Base-by-base conservation (phyloP, 2,888 invertebrate genomes). In the Mesorhabditis belari region DNA sequence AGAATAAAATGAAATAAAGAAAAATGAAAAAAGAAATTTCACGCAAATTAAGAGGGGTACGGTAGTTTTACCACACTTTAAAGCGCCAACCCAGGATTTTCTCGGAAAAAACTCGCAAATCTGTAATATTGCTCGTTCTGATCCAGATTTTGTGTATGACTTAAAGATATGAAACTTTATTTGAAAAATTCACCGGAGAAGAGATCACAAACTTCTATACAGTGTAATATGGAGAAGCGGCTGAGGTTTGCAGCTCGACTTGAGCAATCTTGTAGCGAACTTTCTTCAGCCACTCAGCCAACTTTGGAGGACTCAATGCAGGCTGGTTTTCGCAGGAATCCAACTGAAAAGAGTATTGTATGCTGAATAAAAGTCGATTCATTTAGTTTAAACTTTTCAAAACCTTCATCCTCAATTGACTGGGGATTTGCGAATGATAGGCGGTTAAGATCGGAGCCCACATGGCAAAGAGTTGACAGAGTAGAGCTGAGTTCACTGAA, bases 201-300 rank as follows among this genome's bases (percentile, higher is more conserved):
- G 5, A 4, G 49, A 19, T 49, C 19, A 19, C 21, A n/a, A 52
- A 17, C 17, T n/a, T 53, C 58, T 66, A 78, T 21, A 79, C 79
- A 67, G 73, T 79, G 64, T 90, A 92, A 83, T 92, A 91, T 81
- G 91, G 91, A 5, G 90, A 90, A n/a, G 90, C 91, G 57, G 90
- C 89, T 0, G 91, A 90, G 2, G 91, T 90, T 82, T 92, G 92
- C 68, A 91, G 84, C 83, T 98, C 96, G 59, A 94, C 89, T 84
- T 96, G 95, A 4, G 93, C 93, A 89, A 98, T 93, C 85, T 95
- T 96, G 81, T 95, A 93, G 81, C 95, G 91, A 65, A 95, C 86
- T 56, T 92, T 86, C 82, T 92, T 91, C 60, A 98, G 85, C 89
- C 94, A 92, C 44, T 76, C 73, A 5, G 63, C 58, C 21, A 81